Base-by-base conservation (phyloP, 2,797 vertebrate species). In the Onychomys leucogaster region DNA sequence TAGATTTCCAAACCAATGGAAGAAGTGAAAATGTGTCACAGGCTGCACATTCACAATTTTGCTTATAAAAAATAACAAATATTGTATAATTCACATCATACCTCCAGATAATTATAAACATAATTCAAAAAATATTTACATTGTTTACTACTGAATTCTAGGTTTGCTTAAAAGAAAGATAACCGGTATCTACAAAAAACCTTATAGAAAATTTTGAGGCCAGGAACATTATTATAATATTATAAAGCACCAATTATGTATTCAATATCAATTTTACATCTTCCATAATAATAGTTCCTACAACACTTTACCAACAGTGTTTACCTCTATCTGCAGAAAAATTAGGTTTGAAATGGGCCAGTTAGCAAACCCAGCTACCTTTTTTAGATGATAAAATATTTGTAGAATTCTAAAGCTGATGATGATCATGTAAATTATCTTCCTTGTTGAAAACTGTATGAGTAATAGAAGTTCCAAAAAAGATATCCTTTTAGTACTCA, bases 401-500 rank as follows among this genome's bases (percentile, higher is more conserved):
- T 87, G 16, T 0, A 76, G 25, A 67, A 9, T 12, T 8, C 34
- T 7, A 83, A 88, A 94, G 2, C 29, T 82, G 27, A 85, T 52
- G 2, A 87, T 78, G 12, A 2, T 25, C 52, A 57, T 63, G 19
- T 41, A 96, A 34, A 91, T 82, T 81, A 25, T 90, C 2, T 65
- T 93, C 9, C 21, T 80, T 78, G 11, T 21, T 75, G 16, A 7
- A 12, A 90, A 78, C 16, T 80, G 1, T 41, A 90, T 32, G 92
- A 93, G 49, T 27, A 82, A 90, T 94, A 46, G 3, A 57, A 89
- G 52, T 78, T 34, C 10, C 4, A 27, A 49, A 55, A 80, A 1
- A 37, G 43, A 88, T 46, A 84, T 95, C 17, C 3, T 90, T 96
- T 90, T 43, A 29, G 75, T 92, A 94, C 69, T 96, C n/a, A 93